Percentiles rank a stretch among this genome's conserved stretches.
Evolutionary conservation across 2,113 vertebrate genomes (phyloP).

Genomic region (Melospiza georgiana): DNA sequence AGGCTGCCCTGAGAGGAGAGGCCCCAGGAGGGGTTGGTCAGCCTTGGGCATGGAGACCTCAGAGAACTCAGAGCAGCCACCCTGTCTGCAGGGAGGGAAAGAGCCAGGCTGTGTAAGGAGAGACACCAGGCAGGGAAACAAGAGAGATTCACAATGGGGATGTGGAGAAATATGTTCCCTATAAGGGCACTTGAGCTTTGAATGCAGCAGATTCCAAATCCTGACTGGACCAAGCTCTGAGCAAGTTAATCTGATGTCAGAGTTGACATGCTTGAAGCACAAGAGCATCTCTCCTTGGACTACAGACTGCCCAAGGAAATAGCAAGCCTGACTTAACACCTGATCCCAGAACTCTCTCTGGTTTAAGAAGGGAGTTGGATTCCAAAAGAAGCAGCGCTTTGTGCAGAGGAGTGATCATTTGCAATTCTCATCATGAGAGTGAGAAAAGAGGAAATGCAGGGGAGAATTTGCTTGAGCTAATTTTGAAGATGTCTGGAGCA

Average conservation of each 20-base stretch:
- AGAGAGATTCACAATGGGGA: background rate
- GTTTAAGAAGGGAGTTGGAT: background rate
- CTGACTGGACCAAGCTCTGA: background rate
- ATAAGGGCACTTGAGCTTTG: background rate
- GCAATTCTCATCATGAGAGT: background rate
- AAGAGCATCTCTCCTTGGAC: background rate
- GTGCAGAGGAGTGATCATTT: background rate
- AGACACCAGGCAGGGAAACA: background rate
- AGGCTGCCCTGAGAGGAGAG: background rate
- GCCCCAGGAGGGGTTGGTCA: background rate
- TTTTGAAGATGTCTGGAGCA: background rate
- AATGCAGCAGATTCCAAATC: background rate
- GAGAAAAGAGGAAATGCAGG: background rate
- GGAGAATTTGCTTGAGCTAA: background rate
- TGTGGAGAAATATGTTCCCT: too few species aligned
- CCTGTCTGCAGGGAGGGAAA: background rate
- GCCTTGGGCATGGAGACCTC: background rate
- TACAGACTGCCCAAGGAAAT: background rate
- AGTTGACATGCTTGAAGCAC: background rate
- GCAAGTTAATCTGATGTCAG: background rate
- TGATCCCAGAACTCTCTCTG: accelerated
- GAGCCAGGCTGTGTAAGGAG: background rate
- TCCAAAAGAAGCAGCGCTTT: background rate
- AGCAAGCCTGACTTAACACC: background rate
- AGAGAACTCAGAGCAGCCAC: background rate